These are phyloP conservation scores for Allacma fusca DNA, from an alignment of 2,888 invertebrate genomes.

Conservation along the genomic window DNA sequence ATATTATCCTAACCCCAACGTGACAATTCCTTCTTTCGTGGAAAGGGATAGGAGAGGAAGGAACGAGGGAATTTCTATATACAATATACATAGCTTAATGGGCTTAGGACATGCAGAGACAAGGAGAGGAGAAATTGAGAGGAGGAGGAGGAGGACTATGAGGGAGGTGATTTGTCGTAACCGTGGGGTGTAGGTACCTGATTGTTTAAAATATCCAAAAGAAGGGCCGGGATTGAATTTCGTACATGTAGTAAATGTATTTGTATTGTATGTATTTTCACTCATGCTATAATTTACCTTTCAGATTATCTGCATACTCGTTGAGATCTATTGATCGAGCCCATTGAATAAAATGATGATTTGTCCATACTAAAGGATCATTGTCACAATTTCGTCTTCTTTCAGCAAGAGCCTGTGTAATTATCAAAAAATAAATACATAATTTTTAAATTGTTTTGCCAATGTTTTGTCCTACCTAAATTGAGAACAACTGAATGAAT, in stretches of 20 bases:
- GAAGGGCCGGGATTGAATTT: not conserved
- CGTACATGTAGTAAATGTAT: too few species aligned
- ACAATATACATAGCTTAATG: not conserved
- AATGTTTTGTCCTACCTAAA: too few species aligned
- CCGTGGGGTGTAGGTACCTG: too few species aligned
- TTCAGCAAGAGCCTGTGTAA: conserved; percentile 79
- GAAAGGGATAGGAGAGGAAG: not conserved
- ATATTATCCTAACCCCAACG: not conserved
- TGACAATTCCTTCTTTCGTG: not conserved
- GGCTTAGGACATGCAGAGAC: not conserved
- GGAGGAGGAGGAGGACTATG: not conserved
- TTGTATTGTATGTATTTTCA: too few species aligned
- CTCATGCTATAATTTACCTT: too few species aligned
- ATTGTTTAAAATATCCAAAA: too few species aligned
- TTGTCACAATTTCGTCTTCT: conserved; percentile 87
- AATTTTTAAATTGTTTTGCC: too few species aligned
- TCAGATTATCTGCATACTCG: conserved; percentile 91
- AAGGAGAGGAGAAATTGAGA: not conserved
- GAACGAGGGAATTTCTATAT: not conserved
- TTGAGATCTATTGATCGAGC: conserved; percentile 90
- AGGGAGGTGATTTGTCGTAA: not conserved
- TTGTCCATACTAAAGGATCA: conserved; percentile 95
- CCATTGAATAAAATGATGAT: conserved; percentile 93
- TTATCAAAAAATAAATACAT: too few species aligned
- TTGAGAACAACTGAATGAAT: too few species aligned